Evolutionary conservation across 2,888 invertebrate species (phyloP).

Genomic region (Polyploca ridens): DNA sequence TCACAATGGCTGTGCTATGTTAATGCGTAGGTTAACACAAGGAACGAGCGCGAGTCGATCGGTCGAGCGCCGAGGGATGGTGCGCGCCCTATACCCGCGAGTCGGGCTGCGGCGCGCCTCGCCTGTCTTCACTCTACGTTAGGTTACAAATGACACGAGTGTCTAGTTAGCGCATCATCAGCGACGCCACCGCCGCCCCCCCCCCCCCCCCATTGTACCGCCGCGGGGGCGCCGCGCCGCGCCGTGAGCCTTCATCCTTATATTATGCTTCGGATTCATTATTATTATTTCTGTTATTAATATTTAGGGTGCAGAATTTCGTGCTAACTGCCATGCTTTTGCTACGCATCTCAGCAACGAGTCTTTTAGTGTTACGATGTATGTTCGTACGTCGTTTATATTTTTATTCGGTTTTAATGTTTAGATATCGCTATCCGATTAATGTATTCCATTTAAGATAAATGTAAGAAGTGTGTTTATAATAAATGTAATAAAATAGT

Average conservation of each 20-base stretch:
- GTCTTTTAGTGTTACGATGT: conserved; percentile 64
- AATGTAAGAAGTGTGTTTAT: conserved; percentile 76
- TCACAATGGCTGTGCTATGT: conserved; percentile 80
- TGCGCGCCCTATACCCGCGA: conserved; percentile 31
- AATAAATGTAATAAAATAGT: conserved; percentile 70
- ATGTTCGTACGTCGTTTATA: conserved; percentile 52
- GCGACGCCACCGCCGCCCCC: conserved; percentile 29
- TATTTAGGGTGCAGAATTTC: conserved; percentile 79
- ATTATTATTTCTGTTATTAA: conserved; percentile 71
- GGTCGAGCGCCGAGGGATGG: conserved; percentile 66
- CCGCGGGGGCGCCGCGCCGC: conserved; percentile 29
- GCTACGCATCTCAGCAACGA: conserved; percentile 77
- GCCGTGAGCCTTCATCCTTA: conserved; percentile 19
- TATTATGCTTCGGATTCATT: conserved; percentile 65
- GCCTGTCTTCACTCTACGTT: conserved; percentile 20
- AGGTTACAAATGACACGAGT: conserved; percentile 44
- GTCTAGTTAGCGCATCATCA: conserved; percentile 40
- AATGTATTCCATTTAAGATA: conserved; percentile 81
- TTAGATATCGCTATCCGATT: conserved; percentile 72
- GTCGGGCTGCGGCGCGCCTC: conserved; percentile 33
- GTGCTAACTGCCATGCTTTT: conserved; percentile 81
- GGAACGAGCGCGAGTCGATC: conserved; percentile 53
- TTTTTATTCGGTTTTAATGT: conserved; percentile 62
- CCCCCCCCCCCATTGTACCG: conserved; percentile 17
- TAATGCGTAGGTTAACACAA: conserved; percentile 73